Evolutionary conservation across 2,888 invertebrate genomes (phyloP).

Genomic region (Ormyrus labotus): DNA sequence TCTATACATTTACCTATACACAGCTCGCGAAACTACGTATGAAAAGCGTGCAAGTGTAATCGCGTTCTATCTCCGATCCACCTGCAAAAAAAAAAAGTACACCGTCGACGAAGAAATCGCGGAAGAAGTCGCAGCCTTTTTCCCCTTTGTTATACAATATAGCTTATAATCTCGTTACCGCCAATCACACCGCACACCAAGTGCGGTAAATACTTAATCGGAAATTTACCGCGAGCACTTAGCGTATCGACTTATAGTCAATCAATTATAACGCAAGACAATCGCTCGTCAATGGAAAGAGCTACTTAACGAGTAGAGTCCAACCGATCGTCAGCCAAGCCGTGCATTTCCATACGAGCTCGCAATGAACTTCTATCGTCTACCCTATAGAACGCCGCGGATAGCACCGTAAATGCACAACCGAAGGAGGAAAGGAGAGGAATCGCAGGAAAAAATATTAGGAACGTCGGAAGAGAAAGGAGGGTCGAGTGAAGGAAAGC

Average conservation of each 20-base stretch:
- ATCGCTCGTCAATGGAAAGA: neutral
- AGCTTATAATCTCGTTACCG: slow-evolving; percentile 49
- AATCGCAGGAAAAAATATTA: too few relatives aligned
- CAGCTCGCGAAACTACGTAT: slow-evolving; percentile 2
- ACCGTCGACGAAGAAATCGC: neutral
- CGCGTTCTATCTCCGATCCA: slow-evolving; percentile 29
- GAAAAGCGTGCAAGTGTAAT: slow-evolving; percentile 34
- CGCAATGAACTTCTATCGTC: slow-evolving; percentile 43
- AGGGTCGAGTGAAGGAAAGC: neutral
- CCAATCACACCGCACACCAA: neutral
- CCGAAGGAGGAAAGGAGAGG: neutral
- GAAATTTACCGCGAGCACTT: slow-evolving; percentile 30
- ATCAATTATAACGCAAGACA: slow-evolving; percentile 33
- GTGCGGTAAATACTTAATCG: slow-evolving; percentile 47
- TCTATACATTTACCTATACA: slow-evolving; percentile 7
- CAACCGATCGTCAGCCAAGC: neutral
- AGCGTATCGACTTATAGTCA: slow-evolving; percentile 32
- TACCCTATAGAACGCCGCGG: neutral
- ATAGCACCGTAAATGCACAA: neutral
- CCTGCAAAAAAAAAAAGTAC: slow-evolving; percentile 7
- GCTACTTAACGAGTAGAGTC: neutral
- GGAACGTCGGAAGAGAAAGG: too few relatives aligned
- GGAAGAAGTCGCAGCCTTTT: slow-evolving; percentile 20
- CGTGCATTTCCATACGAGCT: slow-evolving; percentile 24
- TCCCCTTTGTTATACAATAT: neutral